A percentile compares a stretch with the other conserved stretches of the same genome.
Evolutionary conservation across 2,888 invertebrate species (phyloP).

Genomic region (Dynastes hyllus): DNA sequence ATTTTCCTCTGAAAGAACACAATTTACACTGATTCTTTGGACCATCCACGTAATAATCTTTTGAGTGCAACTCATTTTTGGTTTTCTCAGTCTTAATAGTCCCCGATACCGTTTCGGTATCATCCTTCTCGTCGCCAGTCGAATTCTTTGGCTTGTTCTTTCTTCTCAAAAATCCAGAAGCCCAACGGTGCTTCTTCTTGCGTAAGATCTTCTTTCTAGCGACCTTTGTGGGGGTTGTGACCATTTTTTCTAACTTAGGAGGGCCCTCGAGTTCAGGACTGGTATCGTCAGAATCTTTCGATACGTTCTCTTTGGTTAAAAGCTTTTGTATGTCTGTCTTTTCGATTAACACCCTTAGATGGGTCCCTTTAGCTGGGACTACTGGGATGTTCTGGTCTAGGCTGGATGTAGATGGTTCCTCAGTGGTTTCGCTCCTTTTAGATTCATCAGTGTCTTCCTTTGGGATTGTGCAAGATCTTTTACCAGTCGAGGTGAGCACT

Average conservation of each 20-base stretch:
- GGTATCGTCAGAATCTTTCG: neutral
- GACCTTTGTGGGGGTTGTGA: neutral
- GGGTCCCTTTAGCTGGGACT: constrained; percentile 53
- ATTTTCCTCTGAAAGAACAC: constrained; percentile 75
- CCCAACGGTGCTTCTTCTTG: constrained; percentile 57
- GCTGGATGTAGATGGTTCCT: constrained; percentile 36
- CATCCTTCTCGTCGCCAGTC: constrained; percentile 2
- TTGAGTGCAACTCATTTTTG: constrained; percentile 64
- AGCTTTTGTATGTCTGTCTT: constrained; percentile 61
- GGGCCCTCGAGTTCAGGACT: neutral
- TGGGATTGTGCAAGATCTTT: constrained; percentile 74
- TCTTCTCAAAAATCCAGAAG: constrained; percentile 64
- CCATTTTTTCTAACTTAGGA: constrained; percentile 28
- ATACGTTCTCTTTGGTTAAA: constrained; percentile 21
- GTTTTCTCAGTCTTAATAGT: constrained; percentile 10
- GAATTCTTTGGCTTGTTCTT: constrained; percentile 66
- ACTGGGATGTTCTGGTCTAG: constrained; percentile 32
- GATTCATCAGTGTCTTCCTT: constrained; percentile 35
- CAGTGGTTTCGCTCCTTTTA: constrained; percentile 52
- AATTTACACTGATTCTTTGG: constrained; percentile 75
- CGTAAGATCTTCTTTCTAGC: constrained; percentile 45
- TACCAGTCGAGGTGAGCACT: constrained; percentile 77
- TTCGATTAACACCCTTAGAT: constrained; percentile 61
- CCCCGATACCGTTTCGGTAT: neutral
- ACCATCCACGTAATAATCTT: constrained; percentile 70